Evolutionary conservation across 2,797 vertebrate species (phyloP).

Genomic region (Neopelma chrysocephalum): DNA sequence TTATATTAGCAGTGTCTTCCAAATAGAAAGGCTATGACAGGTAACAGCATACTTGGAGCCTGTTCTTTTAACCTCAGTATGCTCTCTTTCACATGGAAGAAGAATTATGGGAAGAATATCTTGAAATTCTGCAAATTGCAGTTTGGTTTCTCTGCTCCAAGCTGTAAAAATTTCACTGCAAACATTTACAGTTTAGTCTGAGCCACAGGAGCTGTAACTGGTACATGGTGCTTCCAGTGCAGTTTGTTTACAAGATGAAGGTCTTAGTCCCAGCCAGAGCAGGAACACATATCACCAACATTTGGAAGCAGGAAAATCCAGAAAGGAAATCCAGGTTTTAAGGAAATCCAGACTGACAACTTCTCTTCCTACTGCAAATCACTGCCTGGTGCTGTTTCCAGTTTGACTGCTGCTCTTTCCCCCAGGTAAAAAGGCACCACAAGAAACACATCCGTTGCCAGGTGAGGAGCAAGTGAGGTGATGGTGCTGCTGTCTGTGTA

Average conservation of each 20-base stretch:
- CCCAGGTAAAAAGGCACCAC: background rate
- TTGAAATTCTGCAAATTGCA: background rate
- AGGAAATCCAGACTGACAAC: constrained; percentile 1
- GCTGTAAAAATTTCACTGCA: background rate
- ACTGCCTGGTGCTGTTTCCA: background rate
- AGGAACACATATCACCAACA: background rate
- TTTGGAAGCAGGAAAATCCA: background rate
- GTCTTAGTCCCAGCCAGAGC: background rate
- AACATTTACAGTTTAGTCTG: background rate
- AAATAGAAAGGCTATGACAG: background rate
- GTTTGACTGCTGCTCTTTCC: background rate
- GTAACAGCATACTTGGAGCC: background rate
- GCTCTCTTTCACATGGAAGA: background rate
- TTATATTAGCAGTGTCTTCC: background rate
- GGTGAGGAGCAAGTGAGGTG: background rate
- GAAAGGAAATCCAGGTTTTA: background rate
- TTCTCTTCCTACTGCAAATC: background rate
- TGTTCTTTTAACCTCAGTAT: background rate
- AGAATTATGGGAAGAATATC: background rate
- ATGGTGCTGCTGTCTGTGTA: background rate
- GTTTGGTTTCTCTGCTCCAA: background rate
- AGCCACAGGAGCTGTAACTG: background rate
- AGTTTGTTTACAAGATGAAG: background rate
- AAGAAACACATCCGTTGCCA: background rate
- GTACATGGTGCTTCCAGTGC: background rate